phyloP scores from a whole-genome alignment of 2,113 vertebrate species.

The Urocitellus parryii region DNA sequence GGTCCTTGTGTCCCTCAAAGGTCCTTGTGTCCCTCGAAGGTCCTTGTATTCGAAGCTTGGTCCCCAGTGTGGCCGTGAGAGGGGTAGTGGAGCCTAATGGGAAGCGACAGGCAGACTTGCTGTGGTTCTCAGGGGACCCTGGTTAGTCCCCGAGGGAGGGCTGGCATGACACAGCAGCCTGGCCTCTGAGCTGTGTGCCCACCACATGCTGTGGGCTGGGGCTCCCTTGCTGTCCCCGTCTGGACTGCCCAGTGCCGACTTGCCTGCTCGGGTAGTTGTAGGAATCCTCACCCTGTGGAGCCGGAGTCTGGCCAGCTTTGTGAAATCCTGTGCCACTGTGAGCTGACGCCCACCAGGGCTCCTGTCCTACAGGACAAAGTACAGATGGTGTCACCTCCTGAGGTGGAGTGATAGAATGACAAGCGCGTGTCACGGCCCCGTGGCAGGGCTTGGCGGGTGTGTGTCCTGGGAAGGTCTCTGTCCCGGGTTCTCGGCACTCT shows the following conservation, averaged over 20 bases:
- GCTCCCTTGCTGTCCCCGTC: rapidly evolving
- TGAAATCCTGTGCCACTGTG: not conserved
- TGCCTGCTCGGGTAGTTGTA: rapidly evolving
- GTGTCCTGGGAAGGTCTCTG: not conserved
- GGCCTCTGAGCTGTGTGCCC: not conserved
- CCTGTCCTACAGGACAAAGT: not conserved
- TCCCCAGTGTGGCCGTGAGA: no score
- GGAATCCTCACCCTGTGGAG: rapidly evolving
- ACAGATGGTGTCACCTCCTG: not conserved
- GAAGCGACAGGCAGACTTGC: no score
- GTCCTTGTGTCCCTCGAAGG: no score
- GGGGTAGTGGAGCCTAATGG: no score
- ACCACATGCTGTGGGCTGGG: rapidly evolving
- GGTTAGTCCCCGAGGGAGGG: no score
- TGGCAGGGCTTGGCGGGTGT: not conserved
- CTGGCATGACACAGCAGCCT: no score
- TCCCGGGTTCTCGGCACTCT: not conserved
- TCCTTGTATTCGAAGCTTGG: no score
- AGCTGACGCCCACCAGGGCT: not conserved
- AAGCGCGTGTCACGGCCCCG: rapidly evolving
- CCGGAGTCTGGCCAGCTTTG: not conserved
- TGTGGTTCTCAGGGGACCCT: no score
- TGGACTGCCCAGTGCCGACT: rapidly evolving
- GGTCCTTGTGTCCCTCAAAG: no score
- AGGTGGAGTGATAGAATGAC: not conserved